phyloP scores from a whole-genome alignment of 2,888 invertebrate species.

The Callosobruchus maculatus region DNA sequence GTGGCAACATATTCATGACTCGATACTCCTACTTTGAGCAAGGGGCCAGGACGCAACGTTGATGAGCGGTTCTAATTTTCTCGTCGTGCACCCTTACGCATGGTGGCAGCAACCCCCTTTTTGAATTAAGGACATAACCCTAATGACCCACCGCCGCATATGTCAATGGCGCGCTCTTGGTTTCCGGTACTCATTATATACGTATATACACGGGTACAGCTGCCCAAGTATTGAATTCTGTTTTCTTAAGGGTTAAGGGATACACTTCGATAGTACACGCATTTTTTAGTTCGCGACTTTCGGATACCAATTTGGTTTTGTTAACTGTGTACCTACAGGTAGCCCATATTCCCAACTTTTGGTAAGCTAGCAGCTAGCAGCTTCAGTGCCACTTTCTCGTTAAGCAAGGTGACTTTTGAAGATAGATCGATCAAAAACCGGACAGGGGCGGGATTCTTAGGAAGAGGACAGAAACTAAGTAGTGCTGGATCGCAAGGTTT shows the following conservation, averaged over 20 bases:
- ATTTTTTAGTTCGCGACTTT: background rate
- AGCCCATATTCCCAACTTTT: too few species aligned
- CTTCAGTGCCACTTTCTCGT: too few species aligned
- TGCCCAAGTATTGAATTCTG: conserved; percentile 16
- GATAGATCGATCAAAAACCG: too few species aligned
- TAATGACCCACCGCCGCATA: conserved; percentile 26
- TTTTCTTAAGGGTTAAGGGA: background rate
- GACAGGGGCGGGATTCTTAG: too few species aligned
- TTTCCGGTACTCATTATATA: conserved; percentile 30
- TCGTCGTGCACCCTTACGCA: background rate
- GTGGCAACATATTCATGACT: background rate
- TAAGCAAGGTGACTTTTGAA: too few species aligned
- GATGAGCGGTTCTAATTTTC: background rate
- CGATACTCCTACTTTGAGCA: background rate
- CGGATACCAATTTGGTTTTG: background rate
- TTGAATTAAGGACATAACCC: background rate
- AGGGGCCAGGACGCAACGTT: background rate
- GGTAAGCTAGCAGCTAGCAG: too few species aligned
- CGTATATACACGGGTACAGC: conserved; percentile 17
- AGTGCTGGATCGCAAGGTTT: too few species aligned
- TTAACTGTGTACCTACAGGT: background rate
- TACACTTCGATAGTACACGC: background rate
- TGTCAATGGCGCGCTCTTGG: conserved; percentile 34
- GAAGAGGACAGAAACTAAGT: too few species aligned
- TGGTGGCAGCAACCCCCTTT: background rate